Percentiles rank a stretch among this genome's conserved stretches.
These are phyloP conservation scores for Caenorhabditis sp. DNA, from an alignment of 2,888 invertebrate genomes.

Conservation along the genomic window DNA sequence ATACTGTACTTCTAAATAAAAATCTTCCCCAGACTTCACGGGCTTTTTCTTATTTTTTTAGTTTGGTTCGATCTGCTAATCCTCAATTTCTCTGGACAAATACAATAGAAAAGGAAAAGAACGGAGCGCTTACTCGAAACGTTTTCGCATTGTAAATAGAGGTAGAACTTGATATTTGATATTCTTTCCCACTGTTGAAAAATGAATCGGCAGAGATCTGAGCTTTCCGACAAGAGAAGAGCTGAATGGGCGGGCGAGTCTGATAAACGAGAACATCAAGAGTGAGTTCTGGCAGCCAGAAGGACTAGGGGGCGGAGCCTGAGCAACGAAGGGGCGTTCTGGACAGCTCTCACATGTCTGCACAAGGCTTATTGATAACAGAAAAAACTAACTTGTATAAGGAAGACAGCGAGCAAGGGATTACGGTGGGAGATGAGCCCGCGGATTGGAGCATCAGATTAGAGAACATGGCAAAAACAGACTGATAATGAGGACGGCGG, in stretches of 20 bases:
- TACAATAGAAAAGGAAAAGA: slow-evolving; percentile 13
- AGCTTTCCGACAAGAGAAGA: slow-evolving; percentile 5
- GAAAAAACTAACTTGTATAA: slow-evolving; percentile 15
- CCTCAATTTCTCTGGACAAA: slow-evolving; percentile 28
- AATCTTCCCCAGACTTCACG: neutral
- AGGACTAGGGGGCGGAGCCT: slow-evolving; percentile 54
- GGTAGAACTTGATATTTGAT: slow-evolving; percentile 47
- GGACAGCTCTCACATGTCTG: neutral
- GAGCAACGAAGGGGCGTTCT: slow-evolving; percentile 54
- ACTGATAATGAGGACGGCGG: slow-evolving; percentile 40
- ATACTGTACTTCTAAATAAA: slow-evolving; percentile 44
- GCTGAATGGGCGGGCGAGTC: slow-evolving; percentile 5
- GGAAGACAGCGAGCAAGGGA: slow-evolving; percentile 4
- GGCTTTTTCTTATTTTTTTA: slow-evolving; percentile 8
- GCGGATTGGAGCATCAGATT: slow-evolving; percentile 32
- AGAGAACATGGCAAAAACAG: slow-evolving; percentile 16
- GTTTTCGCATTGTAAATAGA: slow-evolving; percentile 34
- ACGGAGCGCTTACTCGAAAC: slow-evolving; percentile 45
- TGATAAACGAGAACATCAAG: slow-evolving; percentile 55
- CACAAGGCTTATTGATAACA: slow-evolving; percentile 30
- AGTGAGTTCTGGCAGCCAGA: slow-evolving; percentile 39
- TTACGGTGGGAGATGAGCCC: slow-evolving; percentile 37
- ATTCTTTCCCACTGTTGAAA: slow-evolving; percentile 32
- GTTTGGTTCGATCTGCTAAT: slow-evolving; percentile 16
- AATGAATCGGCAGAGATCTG: neutral